Conservation (phyloP, 2,888 invertebrate species). For the Scrobipalpa atriplicella region DNA sequence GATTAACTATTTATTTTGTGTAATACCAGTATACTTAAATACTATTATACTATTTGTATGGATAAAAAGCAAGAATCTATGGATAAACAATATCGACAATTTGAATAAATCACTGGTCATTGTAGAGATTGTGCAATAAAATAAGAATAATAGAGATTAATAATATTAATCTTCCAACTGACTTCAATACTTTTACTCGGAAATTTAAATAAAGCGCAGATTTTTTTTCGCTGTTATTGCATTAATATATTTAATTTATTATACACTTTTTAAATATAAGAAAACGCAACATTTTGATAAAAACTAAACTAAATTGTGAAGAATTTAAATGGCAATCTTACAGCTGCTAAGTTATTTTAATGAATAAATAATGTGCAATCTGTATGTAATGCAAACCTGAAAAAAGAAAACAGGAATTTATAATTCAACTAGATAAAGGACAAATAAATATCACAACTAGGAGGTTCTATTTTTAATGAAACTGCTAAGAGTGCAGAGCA, state of each 20-base stretch:
- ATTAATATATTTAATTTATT: background rate
- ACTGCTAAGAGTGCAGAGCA: too few species aligned
- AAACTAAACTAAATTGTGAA: background rate
- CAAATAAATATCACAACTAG: too few species aligned
- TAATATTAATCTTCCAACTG: too few species aligned
- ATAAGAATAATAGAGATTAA: too few species aligned
- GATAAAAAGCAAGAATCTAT: too few species aligned
- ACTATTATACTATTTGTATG: too few species aligned
- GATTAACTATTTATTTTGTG: background rate
- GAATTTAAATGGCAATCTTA: slow-evolving; percentile 15
- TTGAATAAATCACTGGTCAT: too few species aligned
- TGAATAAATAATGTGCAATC: slow-evolving; percentile 8
- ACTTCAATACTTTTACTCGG: too few species aligned
- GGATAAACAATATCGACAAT: too few species aligned
- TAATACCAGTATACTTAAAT: background rate
- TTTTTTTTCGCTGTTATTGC: background rate
- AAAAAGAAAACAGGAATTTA: background rate
- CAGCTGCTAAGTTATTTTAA: background rate
- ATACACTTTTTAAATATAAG: background rate
- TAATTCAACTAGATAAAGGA: background rate
- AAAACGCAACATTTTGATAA: background rate
- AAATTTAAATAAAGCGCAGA: too few species aligned
- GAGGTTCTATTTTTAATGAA: too few species aligned
- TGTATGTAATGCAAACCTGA: background rate
- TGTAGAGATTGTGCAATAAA: too few species aligned